Base-by-base conservation (phyloP, 2,888 invertebrate genomes). In the Colostygia pectinataria region DNA sequence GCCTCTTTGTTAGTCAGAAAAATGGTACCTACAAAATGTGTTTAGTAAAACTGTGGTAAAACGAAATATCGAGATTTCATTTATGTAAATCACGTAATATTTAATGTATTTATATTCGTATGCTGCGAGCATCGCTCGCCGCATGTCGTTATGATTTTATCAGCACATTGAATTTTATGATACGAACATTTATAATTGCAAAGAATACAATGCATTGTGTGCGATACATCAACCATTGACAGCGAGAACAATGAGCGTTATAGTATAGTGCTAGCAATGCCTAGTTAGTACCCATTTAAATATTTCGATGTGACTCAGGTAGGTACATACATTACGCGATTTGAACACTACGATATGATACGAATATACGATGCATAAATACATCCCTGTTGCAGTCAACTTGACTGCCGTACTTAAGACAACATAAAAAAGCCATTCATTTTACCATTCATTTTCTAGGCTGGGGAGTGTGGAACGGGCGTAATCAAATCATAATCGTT, bases 31-130 rank as follows among this genome's bases (percentile, higher is more conserved):
- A 20, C 7, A 23, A 15, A 38, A 73, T 68, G 66, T 64, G 65
- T 64, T 66, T 64, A 68, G 33, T 10, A 18, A 47, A 27, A 38
- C 39, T n/a, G n/a, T n/a, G n/a, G n/a, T n/a, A n/a, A 14, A 33
- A 46, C 25, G 27, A 38, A 46, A 46, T 18, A n/a, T 6, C 37
- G 8, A 33, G 27, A 32, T 13, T 33, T 33, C 2, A 32, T 1
- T 33, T 24, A 40, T 29, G 28, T 41, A 36, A 38, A 38, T 43
- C 34, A 44, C 43, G 29, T 34, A 25, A 28, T 29, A 40, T 34
- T 38, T 18, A 18, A 38, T n/a, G n/a, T n/a, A n/a, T n/a, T n/a
- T n/a, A 46, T 49, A 55, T 57, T 55, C 44, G 59, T 61, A 57
- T 60, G 53, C 57, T 41, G 60, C 29, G 33, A 39, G 55, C 53